Evolutionary conservation across 2,888 invertebrate genomes (phyloP), one percentile per base, ranked within the genome.

Genomic region (Tipula helvola): DNA sequence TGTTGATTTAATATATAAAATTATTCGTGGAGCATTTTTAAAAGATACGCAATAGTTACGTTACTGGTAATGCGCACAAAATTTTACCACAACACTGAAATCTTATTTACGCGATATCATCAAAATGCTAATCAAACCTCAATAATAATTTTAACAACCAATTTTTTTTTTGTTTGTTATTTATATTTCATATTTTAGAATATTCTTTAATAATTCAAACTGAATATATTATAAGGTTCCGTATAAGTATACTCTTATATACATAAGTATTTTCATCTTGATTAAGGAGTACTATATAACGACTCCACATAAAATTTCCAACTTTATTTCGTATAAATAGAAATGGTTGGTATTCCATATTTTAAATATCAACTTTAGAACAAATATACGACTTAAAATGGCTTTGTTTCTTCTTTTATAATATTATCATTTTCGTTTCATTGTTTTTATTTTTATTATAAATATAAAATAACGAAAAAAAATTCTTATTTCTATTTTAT

Each of bases 301-400:
- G 71, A 71, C 71, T 71, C 28, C 28, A 28, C 71, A 71, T 28
- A 71, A 71, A 71, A 71, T 28, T 57, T 57, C 18, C 71, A 71
- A 71, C 71, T 71, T 71, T 28, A 71, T 71, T 71, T 71, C 71
- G 10, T 28, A 71, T 71, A 71, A 71, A 71, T 71, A 71, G 71
- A 71, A 71, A 71, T 28, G 71, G 71, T 71, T 71, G 71, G 71
- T 71, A 71, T 71, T 71, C 71, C 71, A 71, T 71, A 71, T 71
- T 71, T 71, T 71, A 71, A 71, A 71, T 71, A 71, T 71, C 71
- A 71, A 71, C 71, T 71, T 71, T 71, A 71, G 71, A 71, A 71
- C 71, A 71, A 71, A 71, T 71, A 71, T 71, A 71, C 71, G 71
- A 71, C 71, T 71, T 71, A 71, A 71, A 71, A 71, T 71, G 71